Evolutionary conservation across 1,140 invertebrate species (phyloP).

Genomic region (Caenorhabditis tropicalis): DNA sequence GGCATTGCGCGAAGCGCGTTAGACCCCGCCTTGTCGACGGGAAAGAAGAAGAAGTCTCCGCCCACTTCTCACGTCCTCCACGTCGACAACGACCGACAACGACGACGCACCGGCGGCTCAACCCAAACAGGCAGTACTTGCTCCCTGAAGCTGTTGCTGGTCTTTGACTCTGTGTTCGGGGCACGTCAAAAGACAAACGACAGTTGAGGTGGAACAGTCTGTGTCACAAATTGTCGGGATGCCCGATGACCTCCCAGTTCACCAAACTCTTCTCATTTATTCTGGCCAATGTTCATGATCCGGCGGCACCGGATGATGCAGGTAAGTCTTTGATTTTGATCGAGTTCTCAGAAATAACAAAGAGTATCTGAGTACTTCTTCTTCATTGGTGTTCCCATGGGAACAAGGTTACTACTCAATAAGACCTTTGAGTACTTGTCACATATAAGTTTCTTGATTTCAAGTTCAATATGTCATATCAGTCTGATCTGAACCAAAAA

Average conservation of each 20-base stretch:
- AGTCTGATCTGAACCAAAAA: no score
- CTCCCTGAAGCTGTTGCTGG: constrained; percentile 25
- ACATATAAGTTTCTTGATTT: no score
- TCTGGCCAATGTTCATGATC: constrained; percentile 71
- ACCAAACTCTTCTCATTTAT: constrained; percentile 72
- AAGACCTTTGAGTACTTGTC: no score
- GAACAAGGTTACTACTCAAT: no score
- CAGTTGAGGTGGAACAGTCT: background rate
- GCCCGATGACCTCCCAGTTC: constrained; percentile 70
- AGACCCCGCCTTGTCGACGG: constrained; percentile 39
- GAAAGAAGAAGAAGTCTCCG: constrained; percentile 43
- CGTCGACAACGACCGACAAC: background rate
- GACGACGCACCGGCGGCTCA: constrained; percentile 18
- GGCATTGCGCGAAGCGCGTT: constrained; percentile 37
- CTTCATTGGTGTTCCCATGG: no score
- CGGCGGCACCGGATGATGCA: constrained; percentile 59
- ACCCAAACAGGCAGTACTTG: constrained; percentile 43
- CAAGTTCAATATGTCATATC: no score
- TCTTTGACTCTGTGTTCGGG: background rate
- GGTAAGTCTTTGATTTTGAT: constrained; percentile 37
- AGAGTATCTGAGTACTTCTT: no score
- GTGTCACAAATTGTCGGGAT: constrained; percentile 26
- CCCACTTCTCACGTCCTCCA: constrained; percentile 39
- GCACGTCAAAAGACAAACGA: background rate
- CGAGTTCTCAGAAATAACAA: no score